A percentile compares a stretch with the other conserved stretches of the same genome.
Evolutionary conservation across 2,113 vertebrate genomes (phyloP).

Genomic region (Ailuropoda melanoleuca): DNA sequence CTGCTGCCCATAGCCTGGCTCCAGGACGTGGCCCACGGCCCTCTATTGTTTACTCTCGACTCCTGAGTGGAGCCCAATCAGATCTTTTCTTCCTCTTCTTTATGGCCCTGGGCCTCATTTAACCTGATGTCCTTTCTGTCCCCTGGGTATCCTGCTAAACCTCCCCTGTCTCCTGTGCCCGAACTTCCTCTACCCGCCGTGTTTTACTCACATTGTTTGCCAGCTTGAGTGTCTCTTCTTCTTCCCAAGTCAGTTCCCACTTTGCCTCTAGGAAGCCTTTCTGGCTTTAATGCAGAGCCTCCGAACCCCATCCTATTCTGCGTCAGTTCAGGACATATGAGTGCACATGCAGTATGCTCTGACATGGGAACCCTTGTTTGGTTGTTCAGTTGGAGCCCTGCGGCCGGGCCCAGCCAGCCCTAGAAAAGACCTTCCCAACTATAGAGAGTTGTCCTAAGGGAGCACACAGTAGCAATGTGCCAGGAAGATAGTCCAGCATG

Average conservation of each 20-base stretch:
- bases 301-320: neutral
- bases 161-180: neutral
- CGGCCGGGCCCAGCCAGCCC: neutral
- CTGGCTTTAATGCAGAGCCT: neutral
- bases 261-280: neutral
- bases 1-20: neutral
- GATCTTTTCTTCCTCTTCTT: neutral
- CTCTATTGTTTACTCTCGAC: neutral
- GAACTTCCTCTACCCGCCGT: neutral
- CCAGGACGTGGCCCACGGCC: neutral
- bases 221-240: neutral
- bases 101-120: neutral
- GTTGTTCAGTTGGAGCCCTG: neutral
- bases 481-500: neutral
- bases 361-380: neutral
- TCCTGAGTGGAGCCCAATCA: neutral
- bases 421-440: neutral
- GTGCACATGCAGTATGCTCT: neutral
- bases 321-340: neutral
- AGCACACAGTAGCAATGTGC: neutral
- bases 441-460: neutral
- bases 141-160: neutral
- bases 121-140: neutral
- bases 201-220: neutral
- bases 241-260: neutral